Conservation (phyloP, 2,113 vertebrate species). For the Grammatotria lemairii region DNA sequence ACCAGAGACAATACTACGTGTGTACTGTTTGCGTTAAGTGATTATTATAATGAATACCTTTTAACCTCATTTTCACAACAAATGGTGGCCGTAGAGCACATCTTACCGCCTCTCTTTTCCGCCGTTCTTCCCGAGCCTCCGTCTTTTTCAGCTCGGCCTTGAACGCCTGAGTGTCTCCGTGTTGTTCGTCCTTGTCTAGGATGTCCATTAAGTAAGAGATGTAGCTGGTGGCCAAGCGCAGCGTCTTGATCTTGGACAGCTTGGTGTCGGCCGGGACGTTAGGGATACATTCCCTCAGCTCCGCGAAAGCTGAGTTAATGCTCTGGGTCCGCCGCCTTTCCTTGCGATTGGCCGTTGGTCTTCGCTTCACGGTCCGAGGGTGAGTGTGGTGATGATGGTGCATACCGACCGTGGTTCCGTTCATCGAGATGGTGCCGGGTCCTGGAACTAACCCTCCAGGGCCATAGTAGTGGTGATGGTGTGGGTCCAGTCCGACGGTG, state of each 20-base stretch:
- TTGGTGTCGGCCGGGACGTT: slow-evolving; percentile 98
- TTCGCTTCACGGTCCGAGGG: slow-evolving; percentile 80
- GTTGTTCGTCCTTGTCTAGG: slow-evolving; percentile 94
- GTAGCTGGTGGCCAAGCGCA: slow-evolving; percentile 96
- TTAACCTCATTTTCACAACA: not conserved
- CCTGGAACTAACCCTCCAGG: slow-evolving; percentile 69
- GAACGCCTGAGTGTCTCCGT: slow-evolving; percentile 94
- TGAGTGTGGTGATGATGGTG: slow-evolving; percentile 52
- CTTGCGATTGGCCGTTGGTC: slow-evolving; percentile 95
- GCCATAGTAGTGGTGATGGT: slow-evolving; percentile 82
- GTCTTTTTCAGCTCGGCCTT: slow-evolving; percentile 98
- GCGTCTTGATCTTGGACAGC: slow-evolving; percentile 95
- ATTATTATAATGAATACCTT: not conserved
- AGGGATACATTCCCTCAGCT: slow-evolving; percentile 93
- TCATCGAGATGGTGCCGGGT: slow-evolving; percentile 73
- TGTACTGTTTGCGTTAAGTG: not conserved
- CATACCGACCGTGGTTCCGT: slow-evolving; percentile 67
- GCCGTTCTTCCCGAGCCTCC: slow-evolving; percentile 89
- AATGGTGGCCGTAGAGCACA: not conserved
- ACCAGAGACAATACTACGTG: not conserved
- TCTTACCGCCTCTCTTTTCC: slow-evolving; percentile 94
- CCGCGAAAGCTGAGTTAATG: slow-evolving; percentile 98
- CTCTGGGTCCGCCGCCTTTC: slow-evolving; percentile 97
- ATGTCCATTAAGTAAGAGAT: slow-evolving; percentile 99
- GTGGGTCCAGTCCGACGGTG: slow-evolving; percentile 32